Evolutionary conservation across 2,797 vertebrate genomes (phyloP).

Genomic region (Saxicola maurus): DNA sequence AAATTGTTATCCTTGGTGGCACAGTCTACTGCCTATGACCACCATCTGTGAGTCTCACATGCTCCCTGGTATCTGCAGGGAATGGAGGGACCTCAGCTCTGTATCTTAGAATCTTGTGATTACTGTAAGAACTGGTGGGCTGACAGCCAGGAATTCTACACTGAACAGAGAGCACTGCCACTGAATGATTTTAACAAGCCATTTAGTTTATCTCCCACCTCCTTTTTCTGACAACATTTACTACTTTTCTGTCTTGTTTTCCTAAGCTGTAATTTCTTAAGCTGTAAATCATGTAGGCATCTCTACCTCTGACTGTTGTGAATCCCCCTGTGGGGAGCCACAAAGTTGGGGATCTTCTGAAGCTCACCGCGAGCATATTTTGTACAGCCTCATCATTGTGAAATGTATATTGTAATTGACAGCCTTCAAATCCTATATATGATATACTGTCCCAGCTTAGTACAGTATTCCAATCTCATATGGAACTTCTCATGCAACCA

Average conservation of each 20-base stretch:
- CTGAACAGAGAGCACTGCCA: background rate
- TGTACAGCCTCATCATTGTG: background rate
- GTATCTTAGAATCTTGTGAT: background rate
- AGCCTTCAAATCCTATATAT: background rate
- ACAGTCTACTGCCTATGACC: rapidly evolving
- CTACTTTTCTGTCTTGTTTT: background rate
- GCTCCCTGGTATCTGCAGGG: background rate
- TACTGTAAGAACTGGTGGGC: background rate
- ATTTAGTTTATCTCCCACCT: background rate
- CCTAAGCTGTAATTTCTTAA: background rate
- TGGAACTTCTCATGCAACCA: background rate
- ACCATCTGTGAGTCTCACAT: background rate
- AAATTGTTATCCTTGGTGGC: background rate
- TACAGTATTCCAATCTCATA: background rate
- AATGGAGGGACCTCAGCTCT: background rate
- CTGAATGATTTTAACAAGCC: background rate
- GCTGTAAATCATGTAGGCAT: rapidly evolving
- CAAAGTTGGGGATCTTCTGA: background rate
- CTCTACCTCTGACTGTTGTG: background rate
- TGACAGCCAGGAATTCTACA: background rate
- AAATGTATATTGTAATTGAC: background rate
- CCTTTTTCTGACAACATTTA: background rate
- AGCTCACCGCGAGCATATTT: background rate
- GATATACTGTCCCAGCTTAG: background rate
- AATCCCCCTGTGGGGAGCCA: background rate